Evolutionary conservation across 2,888 invertebrate genomes (phyloP).

Genomic region (Metacarcinus magister): DNA sequence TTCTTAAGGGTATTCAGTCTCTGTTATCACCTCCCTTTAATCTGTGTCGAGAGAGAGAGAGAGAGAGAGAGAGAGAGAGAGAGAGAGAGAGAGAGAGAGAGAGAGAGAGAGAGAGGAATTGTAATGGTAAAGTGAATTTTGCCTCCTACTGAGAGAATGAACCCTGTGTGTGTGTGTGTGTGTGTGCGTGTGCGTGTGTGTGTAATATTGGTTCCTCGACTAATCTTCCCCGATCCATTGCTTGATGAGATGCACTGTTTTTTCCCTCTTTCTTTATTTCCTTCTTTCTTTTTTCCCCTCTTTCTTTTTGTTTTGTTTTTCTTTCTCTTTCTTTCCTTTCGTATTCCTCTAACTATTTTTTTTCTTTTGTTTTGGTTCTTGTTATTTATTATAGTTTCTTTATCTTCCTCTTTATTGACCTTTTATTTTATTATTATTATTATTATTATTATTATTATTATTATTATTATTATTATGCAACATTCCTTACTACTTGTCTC

Average conservation of each 20-base stretch:
- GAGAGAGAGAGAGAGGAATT: background rate
- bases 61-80: background rate
- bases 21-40: background rate
- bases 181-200: background rate
- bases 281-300: background rate
- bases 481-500: too few species aligned
- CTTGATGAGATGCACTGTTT: background rate
- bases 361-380: too few species aligned
- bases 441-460: too few species aligned
- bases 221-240: background rate
- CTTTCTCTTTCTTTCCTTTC: too few species aligned
- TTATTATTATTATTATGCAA: too few species aligned
- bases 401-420: background rate
- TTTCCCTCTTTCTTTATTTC: background rate
- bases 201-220: background rate
- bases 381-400: too few species aligned
- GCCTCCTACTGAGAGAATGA: too few species aligned
- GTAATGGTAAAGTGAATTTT: background rate
- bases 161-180: conserved; percentile 44
- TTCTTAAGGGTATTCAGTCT: background rate
- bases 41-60: background rate
- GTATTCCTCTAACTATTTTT: too few species aligned
- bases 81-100: conserved; percentile 26
- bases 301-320: background rate
- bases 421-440: background rate